Conservation (phyloP, 2,797 vertebrate genomes). For the Danio choprae region DNA sequence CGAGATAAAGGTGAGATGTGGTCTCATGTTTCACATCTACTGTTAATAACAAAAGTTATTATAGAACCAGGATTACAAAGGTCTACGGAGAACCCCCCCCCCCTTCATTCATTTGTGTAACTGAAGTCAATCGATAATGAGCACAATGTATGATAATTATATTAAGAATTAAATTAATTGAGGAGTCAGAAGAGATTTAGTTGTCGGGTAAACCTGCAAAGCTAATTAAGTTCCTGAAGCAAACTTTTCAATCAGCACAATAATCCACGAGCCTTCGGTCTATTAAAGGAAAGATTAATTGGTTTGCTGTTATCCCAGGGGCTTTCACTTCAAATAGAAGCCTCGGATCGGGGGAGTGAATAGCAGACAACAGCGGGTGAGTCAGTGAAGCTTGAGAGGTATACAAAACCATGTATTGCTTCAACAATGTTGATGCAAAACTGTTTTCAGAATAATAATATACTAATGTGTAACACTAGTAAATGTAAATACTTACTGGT, state of each 20-base stretch:
- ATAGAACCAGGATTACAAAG: constrained; percentile 11
- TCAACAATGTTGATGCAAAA: neutral
- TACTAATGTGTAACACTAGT: constrained; percentile 5
- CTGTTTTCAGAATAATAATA: neutral
- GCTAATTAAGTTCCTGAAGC: constrained; percentile 61
- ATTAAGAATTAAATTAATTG: constrained; percentile 60
- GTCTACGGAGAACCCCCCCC: neutral
- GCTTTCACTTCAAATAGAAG: constrained; percentile 53
- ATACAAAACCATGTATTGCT: constrained; percentile 22
- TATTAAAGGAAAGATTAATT: constrained; percentile 63
- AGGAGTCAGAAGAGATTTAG: constrained; percentile 53
- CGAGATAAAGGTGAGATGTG: constrained; percentile 30
- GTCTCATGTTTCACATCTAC: constrained; percentile 21
- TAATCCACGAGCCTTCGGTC: constrained; percentile 56
- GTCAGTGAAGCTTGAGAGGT: constrained; percentile 27
- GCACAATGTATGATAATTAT: constrained; percentile 56
- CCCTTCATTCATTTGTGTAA: neutral
- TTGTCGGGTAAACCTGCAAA: constrained; percentile 54
- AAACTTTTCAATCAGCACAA: constrained; percentile 59
- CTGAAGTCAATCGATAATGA: constrained; percentile 46
- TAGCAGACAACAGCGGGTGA: constrained; percentile 21
- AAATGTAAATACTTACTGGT: neutral
- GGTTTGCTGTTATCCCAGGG: constrained; percentile 54
- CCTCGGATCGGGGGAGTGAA: constrained; percentile 48
- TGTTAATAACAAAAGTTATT: constrained; percentile 28